A percentile compares a stretch with the other conserved stretches of the same genome.
These are phyloP conservation scores for Microplitis deprimator DNA, from an alignment of 2,888 invertebrate species.

Conservation along the genomic window DNA sequence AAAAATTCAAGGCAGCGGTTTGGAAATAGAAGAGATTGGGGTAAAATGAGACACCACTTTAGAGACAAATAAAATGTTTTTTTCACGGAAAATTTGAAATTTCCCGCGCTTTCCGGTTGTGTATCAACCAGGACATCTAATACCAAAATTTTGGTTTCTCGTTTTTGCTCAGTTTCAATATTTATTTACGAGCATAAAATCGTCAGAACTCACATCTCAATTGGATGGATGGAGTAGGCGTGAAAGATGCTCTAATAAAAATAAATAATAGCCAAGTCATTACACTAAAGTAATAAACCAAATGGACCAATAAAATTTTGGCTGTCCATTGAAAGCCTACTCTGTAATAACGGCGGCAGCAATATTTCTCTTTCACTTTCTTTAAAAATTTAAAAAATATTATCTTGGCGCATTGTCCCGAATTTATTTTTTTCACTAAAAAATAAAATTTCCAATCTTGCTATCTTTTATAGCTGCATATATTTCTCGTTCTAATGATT, in stretches of 20 bases:
- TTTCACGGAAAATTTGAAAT: no score
- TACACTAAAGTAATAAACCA: not conserved
- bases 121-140: no score
- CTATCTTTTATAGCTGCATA: not conserved
- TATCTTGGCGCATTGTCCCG: not conserved
- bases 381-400: not conserved
- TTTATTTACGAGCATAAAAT: no score
- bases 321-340: constrained; percentile 39
- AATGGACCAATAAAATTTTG: not conserved
- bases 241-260: constrained; percentile 11
- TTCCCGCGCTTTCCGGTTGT: no score
- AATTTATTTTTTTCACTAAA: not conserved
- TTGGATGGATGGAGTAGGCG: not conserved
- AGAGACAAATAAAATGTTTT: no score
- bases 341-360: constrained; percentile 64
- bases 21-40: no score
- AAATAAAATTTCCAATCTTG: not conserved
- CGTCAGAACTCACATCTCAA: no score
- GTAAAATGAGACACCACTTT: no score
- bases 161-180: no score
- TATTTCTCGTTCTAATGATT: constrained; percentile 20
- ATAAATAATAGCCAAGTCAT: not conserved
- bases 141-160: no score
- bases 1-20: not conserved
- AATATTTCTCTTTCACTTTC: constrained; percentile 4